These are phyloP conservation scores for Pagetopsis macropterus DNA, from an alignment of 2,797 vertebrate species.

Conservation along the genomic window DNA sequence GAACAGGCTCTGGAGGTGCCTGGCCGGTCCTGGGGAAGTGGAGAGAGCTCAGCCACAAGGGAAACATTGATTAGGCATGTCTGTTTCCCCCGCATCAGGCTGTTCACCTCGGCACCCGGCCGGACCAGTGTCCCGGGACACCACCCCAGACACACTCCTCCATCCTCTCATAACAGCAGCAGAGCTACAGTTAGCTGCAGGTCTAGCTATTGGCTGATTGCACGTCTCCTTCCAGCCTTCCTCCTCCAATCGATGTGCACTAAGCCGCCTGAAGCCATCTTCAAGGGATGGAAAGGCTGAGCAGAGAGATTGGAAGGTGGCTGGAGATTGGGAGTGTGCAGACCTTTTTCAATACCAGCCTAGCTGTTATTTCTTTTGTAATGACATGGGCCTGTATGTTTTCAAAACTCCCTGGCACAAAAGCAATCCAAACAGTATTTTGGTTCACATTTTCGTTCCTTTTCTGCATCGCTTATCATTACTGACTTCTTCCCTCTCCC, in stretches of 20 bases:
- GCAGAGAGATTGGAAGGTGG: constrained; percentile 55
- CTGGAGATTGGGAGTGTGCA: constrained; percentile 45
- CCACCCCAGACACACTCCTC: constrained; percentile 42
- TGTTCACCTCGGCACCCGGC: constrained; percentile 56
- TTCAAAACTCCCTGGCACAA: constrained; percentile 59
- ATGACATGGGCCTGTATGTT: constrained; percentile 46
- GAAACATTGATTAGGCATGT: constrained; percentile 74
- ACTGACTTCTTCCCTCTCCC: constrained; percentile 25
- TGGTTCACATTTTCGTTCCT: constrained; percentile 24
- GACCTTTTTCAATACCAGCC: constrained; percentile 59
- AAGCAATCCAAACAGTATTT: constrained; percentile 68
- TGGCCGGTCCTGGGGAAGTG: constrained; percentile 65
- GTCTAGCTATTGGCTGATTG: constrained; percentile 54
- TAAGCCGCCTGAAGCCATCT: constrained; percentile 72
- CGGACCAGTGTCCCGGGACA: constrained; percentile 62
- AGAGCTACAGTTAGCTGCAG: constrained; percentile 54
- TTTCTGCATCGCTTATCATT: constrained; percentile 35
- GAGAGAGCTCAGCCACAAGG: constrained; percentile 72
- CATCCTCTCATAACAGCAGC: constrained; percentile 53
- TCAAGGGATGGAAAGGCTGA: constrained; percentile 70
- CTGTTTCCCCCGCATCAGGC: constrained; percentile 56
- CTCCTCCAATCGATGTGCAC: constrained; percentile 72
- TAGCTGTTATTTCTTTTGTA: constrained; percentile 61
- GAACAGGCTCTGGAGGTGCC: constrained; percentile 70
- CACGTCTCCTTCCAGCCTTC: constrained; percentile 53